Evolutionary conservation across 1,140 invertebrate genomes (phyloP).

Genomic region (Diuraphis noxia): DNA sequence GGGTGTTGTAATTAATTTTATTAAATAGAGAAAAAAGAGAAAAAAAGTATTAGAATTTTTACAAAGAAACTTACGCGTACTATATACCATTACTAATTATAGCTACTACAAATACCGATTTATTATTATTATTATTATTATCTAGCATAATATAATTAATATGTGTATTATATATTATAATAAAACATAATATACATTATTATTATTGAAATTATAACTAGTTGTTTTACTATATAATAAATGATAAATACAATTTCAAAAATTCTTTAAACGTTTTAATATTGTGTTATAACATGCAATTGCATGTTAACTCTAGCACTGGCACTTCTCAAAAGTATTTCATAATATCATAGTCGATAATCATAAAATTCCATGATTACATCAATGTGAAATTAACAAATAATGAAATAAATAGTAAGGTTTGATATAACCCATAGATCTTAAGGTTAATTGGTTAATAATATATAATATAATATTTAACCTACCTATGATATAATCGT

Average conservation of each 20-base stretch:
- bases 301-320: background rate
- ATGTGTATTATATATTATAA: slow-evolving; percentile 7
- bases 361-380: background rate
- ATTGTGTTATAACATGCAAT: background rate
- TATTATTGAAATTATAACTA: slow-evolving; percentile 23
- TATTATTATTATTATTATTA: slow-evolving; percentile 20
- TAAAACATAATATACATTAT: slow-evolving; percentile 12
- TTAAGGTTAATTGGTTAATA: no score
- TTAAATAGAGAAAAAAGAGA: slow-evolving; percentile 27
- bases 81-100: background rate
- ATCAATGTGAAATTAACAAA: background rate
- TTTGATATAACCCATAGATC: no score
- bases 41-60: background rate
- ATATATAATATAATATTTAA: no score
- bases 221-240: slow-evolving; percentile 46
- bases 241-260: slow-evolving; percentile 43
- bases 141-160: slow-evolving; percentile 36
- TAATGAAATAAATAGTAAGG: background rate
- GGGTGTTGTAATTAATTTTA: slow-evolving; percentile 49
- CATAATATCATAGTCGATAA: background rate
- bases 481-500: no score
- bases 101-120: slow-evolving; percentile 4
- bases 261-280: background rate
- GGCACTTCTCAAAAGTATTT: background rate
- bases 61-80: slow-evolving; percentile 2